A percentile compares a stretch with the other conserved stretches of the same genome.
Conservation (phyloP, 2,888 invertebrate genomes). For the Parnassius mnemosyne region DNA sequence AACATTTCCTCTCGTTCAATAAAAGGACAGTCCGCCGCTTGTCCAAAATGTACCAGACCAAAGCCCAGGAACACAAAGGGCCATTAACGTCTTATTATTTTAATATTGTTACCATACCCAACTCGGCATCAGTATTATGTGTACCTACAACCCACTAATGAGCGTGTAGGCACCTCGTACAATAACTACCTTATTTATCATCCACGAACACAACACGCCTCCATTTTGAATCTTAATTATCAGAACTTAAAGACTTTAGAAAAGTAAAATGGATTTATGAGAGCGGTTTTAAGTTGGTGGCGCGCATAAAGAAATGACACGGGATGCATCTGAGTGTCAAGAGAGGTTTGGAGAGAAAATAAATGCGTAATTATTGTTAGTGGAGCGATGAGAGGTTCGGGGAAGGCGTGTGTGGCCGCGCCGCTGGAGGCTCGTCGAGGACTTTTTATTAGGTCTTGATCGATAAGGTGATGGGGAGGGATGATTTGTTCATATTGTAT, state of each 20-base stretch:
- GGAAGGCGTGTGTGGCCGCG: conserved; percentile 49
- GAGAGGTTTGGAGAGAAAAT: conserved; percentile 70
- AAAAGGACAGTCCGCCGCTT: background rate
- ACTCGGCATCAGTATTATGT: conserved; percentile 51
- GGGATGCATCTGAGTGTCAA: conserved; percentile 69
- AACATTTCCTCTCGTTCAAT: background rate
- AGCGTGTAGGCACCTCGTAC: conserved; percentile 64
- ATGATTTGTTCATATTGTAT: conserved; percentile 21
- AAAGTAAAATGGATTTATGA: conserved; percentile 10
- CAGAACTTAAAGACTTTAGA: conserved; percentile 1
- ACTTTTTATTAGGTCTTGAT: conserved; percentile 55
- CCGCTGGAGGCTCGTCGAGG: conserved; percentile 43
- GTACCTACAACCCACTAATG: conserved; percentile 72
- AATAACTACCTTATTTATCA: conserved; percentile 37
- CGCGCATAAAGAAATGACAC: conserved; percentile 63
- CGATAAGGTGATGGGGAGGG: conserved; percentile 33
- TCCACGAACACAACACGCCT: conserved; percentile 18
- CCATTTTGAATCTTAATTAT: conserved; percentile 40
- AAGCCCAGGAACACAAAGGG: conserved; percentile 47
- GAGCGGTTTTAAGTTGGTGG: conserved; percentile 37
- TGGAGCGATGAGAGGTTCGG: conserved; percentile 55
- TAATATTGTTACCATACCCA: conserved; percentile 73
- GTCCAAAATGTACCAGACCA: background rate
- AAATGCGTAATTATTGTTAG: conserved; percentile 70
- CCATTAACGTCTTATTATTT: conserved; percentile 73